Base-by-base conservation (phyloP, 2,797 vertebrate genomes). In the Chromis chromis region DNA sequence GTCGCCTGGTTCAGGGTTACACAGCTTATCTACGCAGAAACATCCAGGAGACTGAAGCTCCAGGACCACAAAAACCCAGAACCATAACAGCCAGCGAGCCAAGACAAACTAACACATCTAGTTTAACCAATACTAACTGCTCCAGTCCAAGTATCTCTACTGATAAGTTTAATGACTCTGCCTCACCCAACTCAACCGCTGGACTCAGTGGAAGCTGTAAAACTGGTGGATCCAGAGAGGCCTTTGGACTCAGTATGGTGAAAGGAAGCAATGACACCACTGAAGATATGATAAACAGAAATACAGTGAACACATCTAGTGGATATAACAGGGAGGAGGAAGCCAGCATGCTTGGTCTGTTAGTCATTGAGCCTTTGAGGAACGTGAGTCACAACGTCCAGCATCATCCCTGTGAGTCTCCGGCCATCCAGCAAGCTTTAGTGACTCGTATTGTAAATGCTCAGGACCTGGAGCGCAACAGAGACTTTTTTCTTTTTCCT, bases 331-430 rank as follows among this genome's bases (percentile, higher is more conserved):
- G 25, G 10, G 40, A 48, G 0, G 3, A 71, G 25, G 62, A 78
- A 2, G 36, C 14, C 0, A 6, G 28, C 19, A 0, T 0, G 33
- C 22, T 61, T 13, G 91, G 92, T 36, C 71, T 91, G 28, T 52
- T 93, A 31, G 76, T 91, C 17, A 88, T 93, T 0, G 92, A 93
- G 50, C 73, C 79, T 12, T 22, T 1, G 22, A 88, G 82, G 53
- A 91, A 91, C 1, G 71, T 92, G 58, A 91, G 86, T 67, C 92
- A 93, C 78, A 53, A 1, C 0, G 82, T 93, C 55, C 83, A 53
- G 48, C 90, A 93, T 50, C 90, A 83, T 55, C 70, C 85, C 39
- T 93, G 92, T 65, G 24, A 92, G 85, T 88, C 91, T 68, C 76
- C 85, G 0, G 87, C 85, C 48, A 91, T 93, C 54, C 88, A 89